Base-by-base conservation (phyloP, 2,888 invertebrate species). In the Strigamia maritima region DNA sequence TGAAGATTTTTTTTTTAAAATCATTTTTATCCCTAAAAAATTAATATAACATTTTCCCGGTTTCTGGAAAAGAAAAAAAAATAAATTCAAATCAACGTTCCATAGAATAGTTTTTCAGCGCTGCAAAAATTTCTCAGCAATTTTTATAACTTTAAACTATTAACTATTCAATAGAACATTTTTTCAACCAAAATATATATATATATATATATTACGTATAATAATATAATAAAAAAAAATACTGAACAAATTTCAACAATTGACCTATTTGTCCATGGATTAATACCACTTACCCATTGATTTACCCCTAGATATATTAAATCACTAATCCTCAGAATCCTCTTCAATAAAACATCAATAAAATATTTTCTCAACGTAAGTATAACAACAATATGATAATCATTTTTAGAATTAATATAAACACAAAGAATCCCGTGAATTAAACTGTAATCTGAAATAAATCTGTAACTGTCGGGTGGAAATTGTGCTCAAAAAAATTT, bases 341-440 rank as follows among this genome's bases (percentile, higher is more conserved):
- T 70, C 70, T 70, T 70, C 70, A 28, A 70, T 28, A 70, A 70
- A 70, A 28, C 70, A 28, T 70, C 70, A 70, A 70, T 70, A 70
- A 28, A 70, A 70, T 28, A 28, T 70, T 70, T 70, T 70, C 70
- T 70, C 70, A 70, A 70, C 70, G 70, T 16, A 70, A 70, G 70
- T 70, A 70, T 70, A 70, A 70, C 70, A 70, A 70, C 70, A 70
- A 70, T 70, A 70, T 54, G 54, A 54, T 54, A 54, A 54, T 70
- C 70, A 70, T 70, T 70, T 70, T 70, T 70, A 70, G 70, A 24
- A 70, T 70, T 70, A 70, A 70, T 70, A 70, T 70, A 70, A 70
- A 70, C 70, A 70, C 28, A 70, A 26, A 28, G 70, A 26, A 28
- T 70, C 28, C 70, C 70, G 28, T 54, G 54, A 54, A 54, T 54